These are phyloP conservation scores for Lottia gigantea DNA, from an alignment of 2,888 invertebrate genomes.

Conservation along the genomic window DNA sequence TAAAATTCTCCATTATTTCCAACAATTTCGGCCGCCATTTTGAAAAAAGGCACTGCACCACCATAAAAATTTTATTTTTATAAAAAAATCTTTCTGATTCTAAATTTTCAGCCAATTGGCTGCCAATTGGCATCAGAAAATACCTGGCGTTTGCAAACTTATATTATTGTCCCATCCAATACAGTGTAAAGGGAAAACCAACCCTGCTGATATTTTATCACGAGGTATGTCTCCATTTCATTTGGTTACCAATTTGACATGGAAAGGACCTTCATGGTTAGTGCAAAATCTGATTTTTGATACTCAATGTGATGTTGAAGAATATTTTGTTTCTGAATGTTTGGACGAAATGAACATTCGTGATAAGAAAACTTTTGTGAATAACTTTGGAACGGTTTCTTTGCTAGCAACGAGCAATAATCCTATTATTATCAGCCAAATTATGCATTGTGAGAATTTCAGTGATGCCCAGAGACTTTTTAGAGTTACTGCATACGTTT, in stretches of 20 bases:
- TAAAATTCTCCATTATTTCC: not conserved
- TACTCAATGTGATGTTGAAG: not conserved
- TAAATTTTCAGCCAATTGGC: not conserved
- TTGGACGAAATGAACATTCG: conserved; percentile 7
- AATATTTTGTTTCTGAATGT: not conserved
- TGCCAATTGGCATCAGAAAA: conserved; percentile 5
- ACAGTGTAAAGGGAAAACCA: not conserved
- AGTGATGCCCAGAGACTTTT: too few relatives aligned
- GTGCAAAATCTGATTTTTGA: not conserved
- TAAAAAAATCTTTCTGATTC: not conserved
- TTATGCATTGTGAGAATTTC: too few relatives aligned
- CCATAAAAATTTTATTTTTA: not conserved
- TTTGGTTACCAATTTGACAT: not conserved
- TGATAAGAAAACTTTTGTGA: not conserved
- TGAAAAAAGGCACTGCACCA: not conserved
- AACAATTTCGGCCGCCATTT: not conserved
- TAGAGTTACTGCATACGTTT: too few relatives aligned
- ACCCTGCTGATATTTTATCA: not conserved
- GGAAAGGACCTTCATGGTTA: not conserved
- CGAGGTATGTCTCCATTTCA: conserved; percentile 1
- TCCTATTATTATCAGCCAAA: too few relatives aligned
- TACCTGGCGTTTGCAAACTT: not conserved
- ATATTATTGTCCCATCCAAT: not conserved
- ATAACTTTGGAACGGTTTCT: not conserved
- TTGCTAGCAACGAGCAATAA: too few relatives aligned